Percentiles rank a stretch among this genome's conserved stretches.
phyloP scores from a whole-genome alignment of 2,888 invertebrate genomes.

The Aleiodes leptofemur region DNA sequence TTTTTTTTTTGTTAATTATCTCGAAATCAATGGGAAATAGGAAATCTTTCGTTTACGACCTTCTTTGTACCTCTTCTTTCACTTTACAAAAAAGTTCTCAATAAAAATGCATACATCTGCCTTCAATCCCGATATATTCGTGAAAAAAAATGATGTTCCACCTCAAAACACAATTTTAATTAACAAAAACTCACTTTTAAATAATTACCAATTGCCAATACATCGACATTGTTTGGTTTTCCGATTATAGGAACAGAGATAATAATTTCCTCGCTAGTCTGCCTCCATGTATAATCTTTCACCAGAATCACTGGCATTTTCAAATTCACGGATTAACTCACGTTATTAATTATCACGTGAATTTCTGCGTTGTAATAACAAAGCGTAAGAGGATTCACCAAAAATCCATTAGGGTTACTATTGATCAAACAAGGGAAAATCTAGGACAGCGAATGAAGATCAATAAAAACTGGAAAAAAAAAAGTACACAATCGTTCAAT shows the following conservation, averaged over 20 bases:
- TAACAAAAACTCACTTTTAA: conserved; percentile 77
- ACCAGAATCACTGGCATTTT: conserved; percentile 83
- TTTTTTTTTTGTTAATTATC: too few relatives aligned
- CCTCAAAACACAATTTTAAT: too few relatives aligned
- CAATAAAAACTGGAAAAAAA: conserved; percentile 26
- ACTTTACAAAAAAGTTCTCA: too few relatives aligned
- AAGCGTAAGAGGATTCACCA: too few relatives aligned
- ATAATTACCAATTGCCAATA: conserved; percentile 83
- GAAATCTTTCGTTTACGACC: too few relatives aligned
- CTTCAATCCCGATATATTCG: too few relatives aligned
- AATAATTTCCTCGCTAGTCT: conserved; percentile 80
- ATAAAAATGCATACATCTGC: too few relatives aligned
- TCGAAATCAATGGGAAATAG: too few relatives aligned
- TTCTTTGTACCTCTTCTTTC: too few relatives aligned
- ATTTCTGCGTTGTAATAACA: not conserved
- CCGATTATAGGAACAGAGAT: conserved; percentile 83
- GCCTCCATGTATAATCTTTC: conserved; percentile 86
- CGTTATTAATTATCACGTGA: not conserved
- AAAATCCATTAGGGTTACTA: conserved; percentile 43
- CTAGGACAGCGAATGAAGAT: not conserved
- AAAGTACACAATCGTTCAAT: conserved; percentile 15
- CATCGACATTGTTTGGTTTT: conserved; percentile 81
- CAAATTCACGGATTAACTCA: not conserved
- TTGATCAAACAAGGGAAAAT: conserved; percentile 61
- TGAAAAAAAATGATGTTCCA: too few relatives aligned